Evolutionary conservation across 2,888 invertebrate species (phyloP).

Genomic region (Teleiodes luculella): DNA sequence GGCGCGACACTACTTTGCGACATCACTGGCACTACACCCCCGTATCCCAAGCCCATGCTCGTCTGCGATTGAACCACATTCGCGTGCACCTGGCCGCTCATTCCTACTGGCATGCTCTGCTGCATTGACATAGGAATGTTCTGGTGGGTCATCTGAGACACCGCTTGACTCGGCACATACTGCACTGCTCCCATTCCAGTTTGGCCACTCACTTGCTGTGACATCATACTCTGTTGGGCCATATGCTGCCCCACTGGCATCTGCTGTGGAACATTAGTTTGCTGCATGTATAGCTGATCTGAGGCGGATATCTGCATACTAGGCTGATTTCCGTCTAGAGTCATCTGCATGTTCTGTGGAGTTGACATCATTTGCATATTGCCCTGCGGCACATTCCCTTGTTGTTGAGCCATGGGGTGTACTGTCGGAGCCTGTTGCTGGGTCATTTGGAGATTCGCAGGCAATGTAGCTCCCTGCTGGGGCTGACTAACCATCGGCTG

Average conservation of each 20-base stretch:
- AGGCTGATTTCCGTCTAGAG: slow-evolving; percentile 75
- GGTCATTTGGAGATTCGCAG: slow-evolving; percentile 77
- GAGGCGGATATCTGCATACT: slow-evolving; percentile 77
- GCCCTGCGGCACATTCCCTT: slow-evolving; percentile 78
- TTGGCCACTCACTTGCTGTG: slow-evolving; percentile 66
- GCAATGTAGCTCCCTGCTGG: slow-evolving; percentile 78
- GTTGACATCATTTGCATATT: slow-evolving; percentile 79
- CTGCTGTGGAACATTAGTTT: slow-evolving; percentile 62
- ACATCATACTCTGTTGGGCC: slow-evolving; percentile 68
- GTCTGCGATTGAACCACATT: slow-evolving; percentile 74
- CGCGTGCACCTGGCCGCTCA: slow-evolving; percentile 67
- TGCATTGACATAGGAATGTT: slow-evolving; percentile 77
- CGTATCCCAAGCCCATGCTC: slow-evolving; percentile 66
- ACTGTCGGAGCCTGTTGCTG: slow-evolving; percentile 70
- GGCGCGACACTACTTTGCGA: slow-evolving; percentile 72
- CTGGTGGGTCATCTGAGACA: slow-evolving; percentile 69
- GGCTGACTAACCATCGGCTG: slow-evolving; percentile 69
- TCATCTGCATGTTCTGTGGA: slow-evolving; percentile 76
- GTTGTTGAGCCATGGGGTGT: slow-evolving; percentile 68
- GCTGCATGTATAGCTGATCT: slow-evolving; percentile 74
- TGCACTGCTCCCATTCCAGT: slow-evolving; percentile 67
- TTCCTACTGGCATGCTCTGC: slow-evolving; percentile 66
- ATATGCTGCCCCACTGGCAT: slow-evolving; percentile 69
- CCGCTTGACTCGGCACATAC: slow-evolving; percentile 63
- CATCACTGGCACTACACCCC: slow-evolving; percentile 71